Base-by-base conservation (phyloP, 2,888 invertebrate genomes). In the Epiblema foenella region DNA sequence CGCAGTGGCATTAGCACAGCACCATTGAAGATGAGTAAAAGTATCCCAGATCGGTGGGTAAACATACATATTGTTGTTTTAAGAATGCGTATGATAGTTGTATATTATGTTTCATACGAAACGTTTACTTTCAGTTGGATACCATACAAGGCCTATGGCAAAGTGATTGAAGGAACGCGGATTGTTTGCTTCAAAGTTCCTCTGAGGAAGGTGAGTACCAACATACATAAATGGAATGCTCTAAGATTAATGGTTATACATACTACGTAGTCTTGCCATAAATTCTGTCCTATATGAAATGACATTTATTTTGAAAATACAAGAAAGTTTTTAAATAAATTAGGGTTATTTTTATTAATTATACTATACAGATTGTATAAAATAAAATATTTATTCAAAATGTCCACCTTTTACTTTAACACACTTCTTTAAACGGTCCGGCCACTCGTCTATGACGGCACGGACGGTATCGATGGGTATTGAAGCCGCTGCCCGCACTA, bases 151-250 rank as follows among this genome's bases (percentile, higher is more conserved):
- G 87, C 95, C 12, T 90, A 95, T 81, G 97, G 97, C 39, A 88
- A 92, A 62, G 91, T 94, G 20, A 95, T 97, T 67, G 90, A 94
- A 71, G 95, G 95, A 18, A 97, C 97, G 5, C 94, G 95, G 75
- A 94, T 97, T 76, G 89, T 97, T 78, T 95, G 96, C 73, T 97
- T 97, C 85, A 97, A 97, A 90, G 96, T 96, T 39, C 97, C 97
- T 20, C 79, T 94, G 1, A 83, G 79, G 78, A 86, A 82, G 85
- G 93, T 94, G 81, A 84, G 91, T 70, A 54, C 12, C 2, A 17
- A 33, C 0, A 17, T 58, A 11, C 37, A 12, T 24, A 4, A 24
- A 24, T 24, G 24, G 24, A 24, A 24, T 24, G 24, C 24, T 24
- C 24, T 24, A 24, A 24, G 1, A 24, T 29, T 24, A 24, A 46